Evolutionary conservation across 2,888 invertebrate species (phyloP).

Genomic region (Tipula unca): DNA sequence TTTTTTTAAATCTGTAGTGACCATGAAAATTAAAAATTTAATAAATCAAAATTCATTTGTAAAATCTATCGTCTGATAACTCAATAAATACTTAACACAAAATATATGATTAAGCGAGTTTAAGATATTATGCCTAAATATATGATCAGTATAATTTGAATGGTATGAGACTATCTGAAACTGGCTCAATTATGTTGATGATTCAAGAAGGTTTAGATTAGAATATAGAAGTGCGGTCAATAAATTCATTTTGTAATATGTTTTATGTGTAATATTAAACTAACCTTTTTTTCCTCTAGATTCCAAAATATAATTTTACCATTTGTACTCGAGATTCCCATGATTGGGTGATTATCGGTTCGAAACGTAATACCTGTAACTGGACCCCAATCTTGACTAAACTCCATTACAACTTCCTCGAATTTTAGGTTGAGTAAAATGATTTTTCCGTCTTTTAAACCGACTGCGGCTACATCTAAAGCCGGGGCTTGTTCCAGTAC

Average conservation of each 20-base stretch:
- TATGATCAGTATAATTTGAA: too few relatives aligned
- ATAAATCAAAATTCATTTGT: neutral
- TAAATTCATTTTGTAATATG: too few relatives aligned
- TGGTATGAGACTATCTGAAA: too few relatives aligned
- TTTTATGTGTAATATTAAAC: too few relatives aligned
- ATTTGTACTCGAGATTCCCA: constrained; percentile 71
- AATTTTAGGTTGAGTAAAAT: constrained; percentile 79
- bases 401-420: constrained; percentile 74
- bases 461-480: constrained; percentile 83
- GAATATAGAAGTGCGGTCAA: too few relatives aligned
- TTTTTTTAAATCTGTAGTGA: too few relatives aligned
- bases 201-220: too few relatives aligned
- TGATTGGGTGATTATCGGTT: constrained; percentile 73
- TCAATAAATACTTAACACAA: too few relatives aligned
- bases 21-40: neutral
- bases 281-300: constrained; percentile 62
- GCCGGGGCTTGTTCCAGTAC: constrained; percentile 85
- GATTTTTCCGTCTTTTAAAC: constrained; percentile 72
- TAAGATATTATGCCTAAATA: too few relatives aligned
- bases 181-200: too few relatives aligned
- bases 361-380: constrained; percentile 80
- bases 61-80: too few relatives aligned
- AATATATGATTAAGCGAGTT: too few relatives aligned
- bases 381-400: constrained; percentile 86
- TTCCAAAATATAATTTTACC: constrained; percentile 95